phyloP scores from a whole-genome alignment of 2,888 invertebrate species.

The Leptopilina syphax region DNA sequence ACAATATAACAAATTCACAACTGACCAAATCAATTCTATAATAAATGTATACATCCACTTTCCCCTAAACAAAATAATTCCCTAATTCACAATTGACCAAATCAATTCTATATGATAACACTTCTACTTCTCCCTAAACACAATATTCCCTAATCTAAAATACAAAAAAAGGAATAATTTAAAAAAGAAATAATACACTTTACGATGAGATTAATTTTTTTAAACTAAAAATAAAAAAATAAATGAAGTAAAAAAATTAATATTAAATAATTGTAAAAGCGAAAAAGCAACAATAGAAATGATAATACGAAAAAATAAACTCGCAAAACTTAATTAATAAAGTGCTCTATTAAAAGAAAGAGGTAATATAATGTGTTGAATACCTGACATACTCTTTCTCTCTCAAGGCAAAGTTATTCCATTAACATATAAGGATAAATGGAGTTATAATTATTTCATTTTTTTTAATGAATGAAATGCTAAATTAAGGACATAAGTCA shows the following conservation, averaged over 20 bases:
- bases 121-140: too few relatives aligned
- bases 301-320: not conserved
- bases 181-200: too few relatives aligned
- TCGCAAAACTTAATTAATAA: not conserved
- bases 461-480: constrained; percentile 4
- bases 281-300: too few relatives aligned
- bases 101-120: too few relatives aligned
- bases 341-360: not conserved
- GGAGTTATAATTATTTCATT: not conserved
- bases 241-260: not conserved
- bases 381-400: not conserved
- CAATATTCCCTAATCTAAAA: too few relatives aligned
- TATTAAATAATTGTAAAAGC: too few relatives aligned
- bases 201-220: too few relatives aligned
- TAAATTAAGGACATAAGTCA: not conserved
- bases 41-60: not conserved
- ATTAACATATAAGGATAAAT: constrained; percentile 1
- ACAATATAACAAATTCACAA: not conserved
- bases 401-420: not conserved
- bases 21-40: not conserved
- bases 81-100: too few relatives aligned
- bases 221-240: too few relatives aligned
- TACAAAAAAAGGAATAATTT: too few relatives aligned
- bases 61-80: not conserved
- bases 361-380: not conserved